Conservation (phyloP, 23 tunicate genomes). For the Styela clava region DNA sequence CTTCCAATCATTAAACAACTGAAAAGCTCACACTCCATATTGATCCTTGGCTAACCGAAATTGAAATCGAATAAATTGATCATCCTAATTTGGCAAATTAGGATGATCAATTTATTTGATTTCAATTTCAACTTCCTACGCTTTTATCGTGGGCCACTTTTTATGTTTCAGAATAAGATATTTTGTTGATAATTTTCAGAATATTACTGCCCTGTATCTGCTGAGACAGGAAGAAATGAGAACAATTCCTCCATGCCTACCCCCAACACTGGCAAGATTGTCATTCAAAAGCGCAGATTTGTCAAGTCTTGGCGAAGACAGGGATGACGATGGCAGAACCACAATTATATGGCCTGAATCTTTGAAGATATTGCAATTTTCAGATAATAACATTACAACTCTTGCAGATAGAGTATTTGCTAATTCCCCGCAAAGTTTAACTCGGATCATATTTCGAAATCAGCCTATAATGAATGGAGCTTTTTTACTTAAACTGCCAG, state of each 20-base stretch:
- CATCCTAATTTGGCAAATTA: no score
- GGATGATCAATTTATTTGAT: no score
- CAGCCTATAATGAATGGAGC: neutral
- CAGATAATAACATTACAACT: neutral
- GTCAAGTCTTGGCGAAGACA: neutral
- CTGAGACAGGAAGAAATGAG: neutral
- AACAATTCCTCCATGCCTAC: conserved; percentile 11
- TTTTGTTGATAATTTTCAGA: no score
- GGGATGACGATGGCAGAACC: conserved; percentile 5
- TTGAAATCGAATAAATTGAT: no score
- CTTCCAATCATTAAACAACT: no score
- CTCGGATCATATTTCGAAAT: neutral
- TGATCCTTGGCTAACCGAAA: no score
- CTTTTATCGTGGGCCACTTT: no score
- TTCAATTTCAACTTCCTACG: no score
- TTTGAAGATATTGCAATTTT: neutral
- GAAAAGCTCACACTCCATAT: no score
- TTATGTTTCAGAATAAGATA: no score
- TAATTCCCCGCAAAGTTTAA: neutral
- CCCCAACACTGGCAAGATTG: neutral
- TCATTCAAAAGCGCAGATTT: neutral
- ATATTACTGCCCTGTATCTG: neutral
- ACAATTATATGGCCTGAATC: conserved; percentile 5
- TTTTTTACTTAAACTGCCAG: neutral
- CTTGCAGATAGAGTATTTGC: conserved; percentile 8